Evolutionary conservation across 2,113 vertebrate species (phyloP).

Genomic region (Saccopteryx bilineata): DNA sequence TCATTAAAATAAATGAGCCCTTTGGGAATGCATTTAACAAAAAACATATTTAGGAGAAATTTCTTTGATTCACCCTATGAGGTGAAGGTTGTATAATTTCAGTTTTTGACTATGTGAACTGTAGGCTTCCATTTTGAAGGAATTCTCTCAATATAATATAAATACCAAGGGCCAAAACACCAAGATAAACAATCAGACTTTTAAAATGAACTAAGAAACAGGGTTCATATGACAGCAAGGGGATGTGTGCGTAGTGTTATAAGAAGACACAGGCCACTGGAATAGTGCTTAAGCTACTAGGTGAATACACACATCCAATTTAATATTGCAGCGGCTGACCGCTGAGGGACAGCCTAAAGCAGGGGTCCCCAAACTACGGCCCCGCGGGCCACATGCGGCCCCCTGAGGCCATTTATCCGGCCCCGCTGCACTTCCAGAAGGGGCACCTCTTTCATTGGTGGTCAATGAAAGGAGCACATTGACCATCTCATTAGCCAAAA

Average conservation of each 20-base stretch:
- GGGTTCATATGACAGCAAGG: neutral
- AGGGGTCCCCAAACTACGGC: too few species aligned
- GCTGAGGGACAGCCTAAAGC: neutral
- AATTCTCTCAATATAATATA: slow-evolving; percentile 38
- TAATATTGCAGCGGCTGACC: neutral
- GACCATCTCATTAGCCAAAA: too few species aligned
- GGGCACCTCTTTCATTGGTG: too few species aligned
- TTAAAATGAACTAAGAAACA: slow-evolving; percentile 53
- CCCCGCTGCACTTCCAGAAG: too few species aligned
- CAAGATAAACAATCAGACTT: slow-evolving; percentile 34
- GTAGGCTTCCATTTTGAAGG: slow-evolving; percentile 45
- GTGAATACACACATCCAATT: neutral
- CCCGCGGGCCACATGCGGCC: too few species aligned
- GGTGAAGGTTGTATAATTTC: neutral
- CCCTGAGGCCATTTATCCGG: too few species aligned
- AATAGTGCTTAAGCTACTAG: neutral
- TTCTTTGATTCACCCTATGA: slow-evolving; percentile 12
- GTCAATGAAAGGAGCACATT: too few species aligned
- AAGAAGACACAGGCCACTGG: neutral
- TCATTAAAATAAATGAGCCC: slow-evolving; percentile 61
- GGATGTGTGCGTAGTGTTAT: neutral
- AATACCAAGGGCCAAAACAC: neutral
- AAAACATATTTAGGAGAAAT: slow-evolving; percentile 69
- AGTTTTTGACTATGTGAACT: neutral
- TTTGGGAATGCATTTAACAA: slow-evolving; percentile 72